Evolutionary conservation across 2,888 invertebrate genomes (phyloP).

Genomic region (Xanthia togata): DNA sequence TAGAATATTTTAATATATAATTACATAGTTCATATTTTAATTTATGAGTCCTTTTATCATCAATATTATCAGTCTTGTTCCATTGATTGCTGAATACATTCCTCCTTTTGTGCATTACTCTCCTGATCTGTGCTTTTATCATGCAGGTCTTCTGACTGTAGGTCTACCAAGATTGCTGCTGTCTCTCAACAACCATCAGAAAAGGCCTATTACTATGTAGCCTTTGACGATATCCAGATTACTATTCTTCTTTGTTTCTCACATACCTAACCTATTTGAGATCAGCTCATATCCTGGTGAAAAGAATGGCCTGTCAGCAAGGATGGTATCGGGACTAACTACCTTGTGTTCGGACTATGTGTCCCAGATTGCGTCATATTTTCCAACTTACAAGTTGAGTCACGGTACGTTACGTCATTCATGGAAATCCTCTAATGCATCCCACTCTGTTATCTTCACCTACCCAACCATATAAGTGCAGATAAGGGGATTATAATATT

Average conservation of each 20-base stretch:
- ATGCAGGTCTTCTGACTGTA: background rate
- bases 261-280: background rate
- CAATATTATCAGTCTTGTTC: no score
- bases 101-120: no score
- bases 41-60: background rate
- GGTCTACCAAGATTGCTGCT: background rate
- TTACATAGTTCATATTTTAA: background rate
- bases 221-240: background rate
- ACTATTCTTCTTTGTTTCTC: background rate
- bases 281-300: background rate
- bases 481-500: constrained; percentile 38
- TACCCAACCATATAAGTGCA: constrained; percentile 13
- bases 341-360: background rate
- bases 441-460: constrained; percentile 14
- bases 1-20: background rate
- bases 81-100: no score
- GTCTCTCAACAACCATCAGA: background rate
- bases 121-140: no score
- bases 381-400: background rate
- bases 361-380: background rate
- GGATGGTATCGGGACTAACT: no score
- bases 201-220: background rate
- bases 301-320: background rate
- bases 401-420: constrained; percentile 7
- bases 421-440: constrained; percentile 3